These are phyloP conservation scores for Spea multiplicata DNA, from an alignment of 2,113 vertebrate genomes.

Conservation along the genomic window DNA sequence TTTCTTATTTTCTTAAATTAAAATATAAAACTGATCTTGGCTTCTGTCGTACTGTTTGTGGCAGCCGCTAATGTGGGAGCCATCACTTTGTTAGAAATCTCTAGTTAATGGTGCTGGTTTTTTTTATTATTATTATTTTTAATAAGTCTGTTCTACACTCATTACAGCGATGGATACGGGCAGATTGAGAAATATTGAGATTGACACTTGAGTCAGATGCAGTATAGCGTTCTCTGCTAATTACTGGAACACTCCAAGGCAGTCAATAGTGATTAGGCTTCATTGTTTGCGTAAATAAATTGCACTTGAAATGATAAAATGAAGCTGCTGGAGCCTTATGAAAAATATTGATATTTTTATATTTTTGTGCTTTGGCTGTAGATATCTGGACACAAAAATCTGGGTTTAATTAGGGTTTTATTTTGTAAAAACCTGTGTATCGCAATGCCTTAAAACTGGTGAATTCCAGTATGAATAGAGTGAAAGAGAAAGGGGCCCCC, in stretches of 20 bases:
- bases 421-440: too few species aligned
- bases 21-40: too few species aligned
- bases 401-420: neutral
- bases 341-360: neutral
- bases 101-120: too few species aligned
- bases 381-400: neutral
- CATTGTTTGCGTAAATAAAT: conserved; percentile 13
- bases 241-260: conserved; percentile 10
- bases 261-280: neutral
- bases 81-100: too few species aligned
- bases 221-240: neutral
- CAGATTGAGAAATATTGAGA: neutral
- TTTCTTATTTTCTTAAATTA: too few species aligned
- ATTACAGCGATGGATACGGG: neutral
- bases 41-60: too few species aligned
- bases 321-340: neutral
- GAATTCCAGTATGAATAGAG: neutral
- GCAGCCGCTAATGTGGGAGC: too few species aligned
- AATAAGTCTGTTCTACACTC: too few species aligned
- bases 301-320: conserved; percentile 6
- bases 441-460: too few species aligned
- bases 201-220: neutral
- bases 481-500: too few species aligned
- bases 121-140: too few species aligned
- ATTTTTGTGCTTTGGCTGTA: neutral